Percentiles rank a stretch among this genome's conserved stretches.
Evolutionary conservation across 2,888 invertebrate species (phyloP).

Genomic region (Drosophila birchii): DNA sequence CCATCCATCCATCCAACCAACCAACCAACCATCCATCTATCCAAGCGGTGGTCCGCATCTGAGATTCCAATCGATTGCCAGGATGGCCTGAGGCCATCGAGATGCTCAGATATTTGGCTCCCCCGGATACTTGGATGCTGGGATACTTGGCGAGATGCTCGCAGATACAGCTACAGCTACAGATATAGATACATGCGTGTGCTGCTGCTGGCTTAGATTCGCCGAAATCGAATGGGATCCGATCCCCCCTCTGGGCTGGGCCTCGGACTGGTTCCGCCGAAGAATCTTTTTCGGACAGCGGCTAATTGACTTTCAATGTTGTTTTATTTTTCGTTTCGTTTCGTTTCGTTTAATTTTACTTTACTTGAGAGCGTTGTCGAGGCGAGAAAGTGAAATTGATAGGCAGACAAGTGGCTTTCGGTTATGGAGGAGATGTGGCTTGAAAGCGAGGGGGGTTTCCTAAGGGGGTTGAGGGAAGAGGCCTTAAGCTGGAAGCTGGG

Average conservation of each 20-base stretch:
- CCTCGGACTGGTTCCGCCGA: slow-evolving; percentile 37
- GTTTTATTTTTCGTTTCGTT: slow-evolving; percentile 39
- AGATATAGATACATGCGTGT: slow-evolving; percentile 3
- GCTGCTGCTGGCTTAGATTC: background rate
- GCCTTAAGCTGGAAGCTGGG: slow-evolving; percentile 11
- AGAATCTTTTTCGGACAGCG: slow-evolving; percentile 69
- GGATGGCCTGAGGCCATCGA: slow-evolving; percentile 20
- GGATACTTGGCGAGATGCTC: slow-evolving; percentile 4
- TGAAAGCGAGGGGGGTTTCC: background rate
- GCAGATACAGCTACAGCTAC: background rate
- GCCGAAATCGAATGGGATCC: slow-evolving; percentile 6
- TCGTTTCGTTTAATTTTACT: slow-evolving; percentile 37
- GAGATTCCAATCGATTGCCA: slow-evolving; percentile 30
- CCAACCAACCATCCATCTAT: slow-evolving; percentile 7
- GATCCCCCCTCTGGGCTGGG: background rate
- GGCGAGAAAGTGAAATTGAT: slow-evolving; percentile 77
- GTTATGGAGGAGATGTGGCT: slow-evolving; percentile 4
- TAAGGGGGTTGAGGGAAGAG: too few relatives aligned
- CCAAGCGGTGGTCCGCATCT: slow-evolving; percentile 25
- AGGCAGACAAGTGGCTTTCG: slow-evolving; percentile 51
- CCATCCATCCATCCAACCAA: slow-evolving; percentile 1
- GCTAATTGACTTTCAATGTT: slow-evolving; percentile 79
- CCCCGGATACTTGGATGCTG: slow-evolving; percentile 26
- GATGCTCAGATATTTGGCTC: slow-evolving; percentile 16
- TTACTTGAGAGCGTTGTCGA: slow-evolving; percentile 18